Conservation (phyloP, 2,888 invertebrate genomes). For the Loripinus fragilis region DNA sequence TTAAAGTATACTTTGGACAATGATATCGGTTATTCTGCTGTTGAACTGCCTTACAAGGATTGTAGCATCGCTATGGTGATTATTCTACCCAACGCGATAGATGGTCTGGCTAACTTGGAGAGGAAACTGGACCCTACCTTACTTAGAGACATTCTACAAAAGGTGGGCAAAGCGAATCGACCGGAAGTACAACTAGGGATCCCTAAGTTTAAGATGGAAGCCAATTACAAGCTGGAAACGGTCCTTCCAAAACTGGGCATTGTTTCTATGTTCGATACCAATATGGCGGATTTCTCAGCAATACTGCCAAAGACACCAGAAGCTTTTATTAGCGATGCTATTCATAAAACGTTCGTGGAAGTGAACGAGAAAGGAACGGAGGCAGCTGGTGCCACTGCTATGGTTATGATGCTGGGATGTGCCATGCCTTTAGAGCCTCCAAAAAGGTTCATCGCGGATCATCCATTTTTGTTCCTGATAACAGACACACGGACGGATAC, state of each 20-base stretch:
- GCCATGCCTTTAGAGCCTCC: constrained; percentile 18
- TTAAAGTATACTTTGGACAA: constrained; percentile 85
- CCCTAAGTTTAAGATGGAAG: constrained; percentile 71
- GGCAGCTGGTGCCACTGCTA: constrained; percentile 52
- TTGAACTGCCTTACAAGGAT: constrained; percentile 88
- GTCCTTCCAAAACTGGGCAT: constrained; percentile 68
- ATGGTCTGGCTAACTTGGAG: constrained; percentile 51
- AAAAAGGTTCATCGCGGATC: constrained; percentile 54
- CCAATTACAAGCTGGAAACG: constrained; percentile 50
- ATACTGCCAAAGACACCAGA: constrained; percentile 39
- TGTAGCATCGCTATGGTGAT: constrained; percentile 43
- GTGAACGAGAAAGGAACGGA: constrained; percentile 60
- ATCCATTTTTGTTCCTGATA: constrained; percentile 57
- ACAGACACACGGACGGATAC: constrained; percentile 43
- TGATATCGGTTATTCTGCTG: constrained; percentile 89
- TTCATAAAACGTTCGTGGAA: constrained; percentile 66
- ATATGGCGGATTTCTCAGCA: constrained; percentile 46
- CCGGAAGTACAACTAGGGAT: constrained; percentile 50
- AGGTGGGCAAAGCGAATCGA: constrained; percentile 9
- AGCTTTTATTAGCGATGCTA: constrained; percentile 47
- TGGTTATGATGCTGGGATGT: constrained; percentile 17
- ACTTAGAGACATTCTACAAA: constrained; percentile 2
- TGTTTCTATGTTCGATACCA: constrained; percentile 63
- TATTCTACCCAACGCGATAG: constrained; percentile 49
- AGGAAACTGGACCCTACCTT: constrained; percentile 17